phyloP scores from a whole-genome alignment of 2,113 vertebrate genomes.

The Synodontis membranacea region DNA sequence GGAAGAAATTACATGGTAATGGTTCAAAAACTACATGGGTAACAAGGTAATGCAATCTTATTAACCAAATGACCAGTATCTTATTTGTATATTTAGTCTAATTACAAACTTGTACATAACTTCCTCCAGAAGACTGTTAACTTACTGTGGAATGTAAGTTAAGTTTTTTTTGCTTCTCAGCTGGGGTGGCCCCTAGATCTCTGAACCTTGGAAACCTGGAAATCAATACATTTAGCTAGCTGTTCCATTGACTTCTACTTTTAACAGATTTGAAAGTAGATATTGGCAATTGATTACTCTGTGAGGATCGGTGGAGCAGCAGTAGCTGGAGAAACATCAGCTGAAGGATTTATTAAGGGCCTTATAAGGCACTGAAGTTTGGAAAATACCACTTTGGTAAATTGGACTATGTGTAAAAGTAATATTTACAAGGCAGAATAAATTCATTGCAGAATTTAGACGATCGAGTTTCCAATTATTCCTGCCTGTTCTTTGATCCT shows the following conservation, averaged over 20 bases:
- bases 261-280: not conserved
- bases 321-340: conserved; percentile 11
- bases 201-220: not conserved
- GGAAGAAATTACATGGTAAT: not conserved
- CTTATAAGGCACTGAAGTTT: not conserved
- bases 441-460: not conserved
- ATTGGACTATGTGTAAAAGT: not conserved
- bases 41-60: not conserved
- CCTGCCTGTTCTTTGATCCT: not conserved
- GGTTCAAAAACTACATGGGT: not conserved
- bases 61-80: not conserved
- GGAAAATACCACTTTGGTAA: not conserved
- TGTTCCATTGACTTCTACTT: not conserved
- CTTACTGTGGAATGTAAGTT: not conserved
- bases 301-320: not conserved
- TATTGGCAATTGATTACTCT: conserved; percentile 12
- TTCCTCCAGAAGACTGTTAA: not conserved
- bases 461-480: not conserved
- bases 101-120: not conserved
- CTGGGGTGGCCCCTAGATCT: not conserved
- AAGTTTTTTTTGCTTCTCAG: not conserved
- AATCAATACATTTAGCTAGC: not conserved
- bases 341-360: conserved; percentile 10
- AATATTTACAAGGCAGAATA: not conserved
- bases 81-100: not conserved